Conservation (phyloP, 2,888 invertebrate genomes). For the Choreutis nemorana region DNA sequence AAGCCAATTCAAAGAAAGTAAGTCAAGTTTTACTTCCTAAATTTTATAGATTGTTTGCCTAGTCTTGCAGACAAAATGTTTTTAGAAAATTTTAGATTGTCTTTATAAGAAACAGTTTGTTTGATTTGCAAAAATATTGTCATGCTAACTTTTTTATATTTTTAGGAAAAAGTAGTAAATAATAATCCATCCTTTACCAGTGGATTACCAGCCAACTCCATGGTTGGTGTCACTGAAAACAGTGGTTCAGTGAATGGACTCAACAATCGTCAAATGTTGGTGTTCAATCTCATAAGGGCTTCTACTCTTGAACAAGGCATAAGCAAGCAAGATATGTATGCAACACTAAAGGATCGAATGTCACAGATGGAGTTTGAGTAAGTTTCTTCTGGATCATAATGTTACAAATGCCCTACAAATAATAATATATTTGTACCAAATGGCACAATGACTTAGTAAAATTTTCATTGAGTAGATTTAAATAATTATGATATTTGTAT, state of each 20-base stretch:
- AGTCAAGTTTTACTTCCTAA: not conserved
- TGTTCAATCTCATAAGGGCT: slow-evolving; percentile 50
- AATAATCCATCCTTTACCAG: slow-evolving; percentile 27
- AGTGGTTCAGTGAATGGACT: slow-evolving; percentile 44
- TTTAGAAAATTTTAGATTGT: too few species aligned
- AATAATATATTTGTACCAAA: too few species aligned
- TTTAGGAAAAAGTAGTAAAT: slow-evolving; percentile 32
- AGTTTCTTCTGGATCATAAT: slow-evolving; percentile 18
- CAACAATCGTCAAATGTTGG: slow-evolving; percentile 55
- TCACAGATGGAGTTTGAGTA: slow-evolving; percentile 54
- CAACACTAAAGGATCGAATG: slow-evolving; percentile 48
- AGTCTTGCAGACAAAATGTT: too few species aligned
- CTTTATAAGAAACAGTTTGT: too few species aligned
- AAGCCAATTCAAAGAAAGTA: slow-evolving; percentile 57
- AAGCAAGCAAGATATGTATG: slow-evolving; percentile 55
- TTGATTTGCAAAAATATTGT: too few species aligned
- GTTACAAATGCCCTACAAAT: not conserved
- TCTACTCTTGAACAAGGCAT: slow-evolving; percentile 55
- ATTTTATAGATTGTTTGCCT: slow-evolving; percentile 1
- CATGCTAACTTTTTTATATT: slow-evolving; percentile 11
- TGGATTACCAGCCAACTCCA: slow-evolving; percentile 48
- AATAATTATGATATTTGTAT: not conserved
- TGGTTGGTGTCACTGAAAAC: slow-evolving; percentile 41
- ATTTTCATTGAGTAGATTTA: too few species aligned
- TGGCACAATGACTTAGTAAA: too few species aligned